phyloP scores from a whole-genome alignment of 2,113 vertebrate genomes.

The Sardina pilchardus region DNA sequence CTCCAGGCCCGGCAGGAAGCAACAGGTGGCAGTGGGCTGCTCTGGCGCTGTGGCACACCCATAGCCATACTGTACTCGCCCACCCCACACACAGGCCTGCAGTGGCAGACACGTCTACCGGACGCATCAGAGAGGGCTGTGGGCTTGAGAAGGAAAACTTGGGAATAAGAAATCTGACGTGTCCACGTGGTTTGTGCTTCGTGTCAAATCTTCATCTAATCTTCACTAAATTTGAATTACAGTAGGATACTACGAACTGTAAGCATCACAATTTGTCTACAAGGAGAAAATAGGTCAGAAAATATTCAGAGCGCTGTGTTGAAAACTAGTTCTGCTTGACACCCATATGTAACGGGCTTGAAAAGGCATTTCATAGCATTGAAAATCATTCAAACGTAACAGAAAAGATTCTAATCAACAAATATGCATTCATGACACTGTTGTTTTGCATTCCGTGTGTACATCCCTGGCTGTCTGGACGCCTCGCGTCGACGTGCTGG shows the following conservation, averaged over 20 bases:
- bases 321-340: not conserved
- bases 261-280: not conserved
- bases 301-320: not conserved
- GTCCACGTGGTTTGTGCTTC: not conserved
- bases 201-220: no score
- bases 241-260: not conserved
- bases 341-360: not conserved
- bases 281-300: not conserved
- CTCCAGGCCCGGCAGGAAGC: not conserved
- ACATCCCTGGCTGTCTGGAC: not conserved
- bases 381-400: not conserved
- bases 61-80: not conserved
- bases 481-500: no score
- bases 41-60: not conserved
- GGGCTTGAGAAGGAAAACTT: not conserved
- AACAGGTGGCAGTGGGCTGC: not conserved
- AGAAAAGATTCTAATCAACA: not conserved
- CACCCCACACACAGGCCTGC: not conserved
- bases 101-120: not conserved
- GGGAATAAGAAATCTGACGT: not conserved
- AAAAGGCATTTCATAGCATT: no score
- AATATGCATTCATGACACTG: not conserved
- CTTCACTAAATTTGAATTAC: not conserved
- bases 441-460: not conserved
- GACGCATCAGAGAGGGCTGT: not conserved